Percentiles rank a stretch among this genome's conserved stretches.
Evolutionary conservation across 1,140 invertebrate species (phyloP).

Genomic region (Agrypnia vestita): DNA sequence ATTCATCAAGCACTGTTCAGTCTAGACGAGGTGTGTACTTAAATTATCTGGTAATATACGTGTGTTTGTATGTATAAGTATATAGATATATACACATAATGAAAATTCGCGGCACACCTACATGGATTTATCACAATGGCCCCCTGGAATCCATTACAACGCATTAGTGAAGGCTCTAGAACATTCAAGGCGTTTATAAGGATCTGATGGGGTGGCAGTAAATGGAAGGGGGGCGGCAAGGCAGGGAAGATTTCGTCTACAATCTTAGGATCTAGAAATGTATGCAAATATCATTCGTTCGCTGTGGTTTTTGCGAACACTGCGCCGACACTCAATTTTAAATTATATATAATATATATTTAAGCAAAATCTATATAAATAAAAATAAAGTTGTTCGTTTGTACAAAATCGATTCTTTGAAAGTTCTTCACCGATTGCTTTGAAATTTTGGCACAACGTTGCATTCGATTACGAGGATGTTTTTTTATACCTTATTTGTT

Average conservation of each 20-base stretch:
- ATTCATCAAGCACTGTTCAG: not conserved
- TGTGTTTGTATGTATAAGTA: constrained; percentile 29
- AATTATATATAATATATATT: no score
- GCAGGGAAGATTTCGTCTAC: constrained; percentile 34
- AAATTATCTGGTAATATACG: constrained; percentile 46
- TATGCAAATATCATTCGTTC: constrained; percentile 58
- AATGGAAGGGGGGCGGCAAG: constrained; percentile 10
- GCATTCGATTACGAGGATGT: no score
- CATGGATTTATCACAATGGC: constrained; percentile 53
- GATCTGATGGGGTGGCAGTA: constrained; percentile 29
- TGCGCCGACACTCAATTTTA: constrained; percentile 16
- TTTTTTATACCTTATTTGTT: no score
- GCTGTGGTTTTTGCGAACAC: constrained; percentile 45
- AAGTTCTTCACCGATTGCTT: no score
- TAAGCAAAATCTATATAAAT: no score
- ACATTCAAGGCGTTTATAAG: constrained; percentile 41
- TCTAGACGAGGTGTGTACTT: constrained; percentile 9
- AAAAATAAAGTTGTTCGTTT: no score
- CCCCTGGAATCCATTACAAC: constrained; percentile 54
- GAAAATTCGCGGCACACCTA: constrained; percentile 51
- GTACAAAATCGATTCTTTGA: no score
- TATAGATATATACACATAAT: constrained; percentile 15
- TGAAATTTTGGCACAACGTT: no score
- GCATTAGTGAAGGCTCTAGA: constrained; percentile 51
- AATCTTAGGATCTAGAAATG: constrained; percentile 55